Conservation (phyloP, 2,888 invertebrate genomes). For the Drosophila pegasa region DNA sequence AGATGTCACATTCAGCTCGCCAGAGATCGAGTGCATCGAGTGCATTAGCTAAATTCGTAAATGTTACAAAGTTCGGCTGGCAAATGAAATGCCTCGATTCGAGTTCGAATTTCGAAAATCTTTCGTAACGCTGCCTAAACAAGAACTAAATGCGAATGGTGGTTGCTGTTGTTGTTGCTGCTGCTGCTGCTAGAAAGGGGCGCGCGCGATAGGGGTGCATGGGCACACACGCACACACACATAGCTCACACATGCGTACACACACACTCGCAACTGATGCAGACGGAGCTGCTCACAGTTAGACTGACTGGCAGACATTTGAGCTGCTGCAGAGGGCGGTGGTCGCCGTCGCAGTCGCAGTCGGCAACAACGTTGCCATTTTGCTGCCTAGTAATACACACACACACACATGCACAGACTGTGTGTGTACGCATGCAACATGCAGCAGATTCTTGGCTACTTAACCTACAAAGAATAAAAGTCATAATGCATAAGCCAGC, state of each 20-base stretch:
- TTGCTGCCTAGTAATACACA: constrained; percentile 39
- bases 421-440: constrained; percentile 59
- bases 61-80: background rate
- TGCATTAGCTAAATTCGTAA: background rate
- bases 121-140: constrained; percentile 25
- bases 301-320: constrained; percentile 77
- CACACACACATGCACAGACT: background rate
- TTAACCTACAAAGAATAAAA: constrained; percentile 72
- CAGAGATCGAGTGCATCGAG: background rate
- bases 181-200: constrained; percentile 35
- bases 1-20: background rate
- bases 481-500: constrained; percentile 46
- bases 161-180: constrained; percentile 44
- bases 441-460: constrained; percentile 69
- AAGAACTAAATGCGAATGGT: constrained; percentile 23
- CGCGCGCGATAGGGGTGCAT: constrained; percentile 64
- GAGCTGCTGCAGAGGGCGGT: constrained; percentile 73
- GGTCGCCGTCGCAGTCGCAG: constrained; percentile 54
- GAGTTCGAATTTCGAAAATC: constrained; percentile 15
- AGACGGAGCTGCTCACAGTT: constrained; percentile 68
- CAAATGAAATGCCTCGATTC: constrained; percentile 7
- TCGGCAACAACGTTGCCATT: constrained; percentile 30
- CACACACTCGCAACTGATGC: constrained; percentile 34
- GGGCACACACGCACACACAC: constrained; percentile 18
- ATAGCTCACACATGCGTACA: constrained; percentile 25